Evolutionary conservation across 2,113 vertebrate species (phyloP).

Genomic region (Cathartes aura): DNA sequence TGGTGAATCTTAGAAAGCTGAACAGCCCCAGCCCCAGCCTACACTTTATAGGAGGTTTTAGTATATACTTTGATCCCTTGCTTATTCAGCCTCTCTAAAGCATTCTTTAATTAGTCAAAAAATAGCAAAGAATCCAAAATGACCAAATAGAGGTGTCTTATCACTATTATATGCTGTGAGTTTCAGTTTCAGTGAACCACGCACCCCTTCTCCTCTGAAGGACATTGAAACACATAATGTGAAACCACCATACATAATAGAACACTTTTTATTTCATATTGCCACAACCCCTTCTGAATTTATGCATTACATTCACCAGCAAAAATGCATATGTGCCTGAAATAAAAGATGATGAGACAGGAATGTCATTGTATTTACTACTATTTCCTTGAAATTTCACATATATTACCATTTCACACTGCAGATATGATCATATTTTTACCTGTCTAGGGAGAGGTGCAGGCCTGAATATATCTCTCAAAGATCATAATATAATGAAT

Average conservation of each 20-base stretch:
- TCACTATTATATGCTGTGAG: not conserved
- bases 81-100: not conserved
- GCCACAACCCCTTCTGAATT: slow-evolving; percentile 1
- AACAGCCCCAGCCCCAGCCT: not conserved
- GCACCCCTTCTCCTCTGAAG: slow-evolving; percentile 7
- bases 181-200: not conserved
- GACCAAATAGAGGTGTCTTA: not conserved
- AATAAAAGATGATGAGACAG: slow-evolving; percentile 15
- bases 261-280: slow-evolving; percentile 37
- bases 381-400: not conserved
- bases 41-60: accelerated
- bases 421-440: not conserved
- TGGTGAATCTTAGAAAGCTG: not conserved
- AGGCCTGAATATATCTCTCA: not conserved
- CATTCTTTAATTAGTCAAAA: not conserved
- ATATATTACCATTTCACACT: not conserved
- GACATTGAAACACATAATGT: not conserved
- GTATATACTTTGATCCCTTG: not conserved
- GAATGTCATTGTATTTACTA: not conserved
- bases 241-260: slow-evolving; percentile 18
- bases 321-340: slow-evolving; percentile 7
- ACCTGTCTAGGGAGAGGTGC: not conserved
- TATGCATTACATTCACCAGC: not conserved
- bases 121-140: not conserved
- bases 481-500: not conserved